Conservation (phyloP, 2,797 vertebrate genomes). For the Pelochelys cantorii region DNA sequence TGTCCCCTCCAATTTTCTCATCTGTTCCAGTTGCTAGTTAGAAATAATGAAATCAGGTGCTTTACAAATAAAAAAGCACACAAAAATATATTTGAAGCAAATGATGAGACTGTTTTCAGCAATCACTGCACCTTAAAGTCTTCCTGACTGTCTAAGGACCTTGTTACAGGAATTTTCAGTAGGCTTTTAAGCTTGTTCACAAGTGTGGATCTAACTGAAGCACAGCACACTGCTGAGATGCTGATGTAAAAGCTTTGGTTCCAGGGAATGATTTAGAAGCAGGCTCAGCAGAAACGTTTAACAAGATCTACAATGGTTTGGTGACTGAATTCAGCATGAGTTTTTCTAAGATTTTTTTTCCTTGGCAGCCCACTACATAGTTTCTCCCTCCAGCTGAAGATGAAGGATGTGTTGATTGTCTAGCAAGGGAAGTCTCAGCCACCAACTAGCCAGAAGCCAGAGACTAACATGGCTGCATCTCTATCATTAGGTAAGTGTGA, state of each 20-base stretch:
- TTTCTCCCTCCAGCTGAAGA: neutral
- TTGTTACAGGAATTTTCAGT: neutral
- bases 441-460: neutral
- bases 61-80: neutral
- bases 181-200: neutral
- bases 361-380: neutral
- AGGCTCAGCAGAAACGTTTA: neutral
- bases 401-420: neutral
- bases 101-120: neutral
- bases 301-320: neutral
- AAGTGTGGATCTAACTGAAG: neutral
- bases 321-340: neutral
- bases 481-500: accelerated
- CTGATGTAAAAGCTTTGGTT: neutral
- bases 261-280: neutral
- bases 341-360: neutral
- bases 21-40: no score
- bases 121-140: neutral
- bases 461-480: accelerated
- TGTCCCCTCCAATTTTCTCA: neutral
- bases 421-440: neutral
- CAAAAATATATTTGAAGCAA: neutral
- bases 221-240: neutral
- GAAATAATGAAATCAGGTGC: no score
- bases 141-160: neutral